These are phyloP conservation scores for Sterrhoptilus dennistouni DNA, from an alignment of 2,113 vertebrate species.

Conservation along the genomic window DNA sequence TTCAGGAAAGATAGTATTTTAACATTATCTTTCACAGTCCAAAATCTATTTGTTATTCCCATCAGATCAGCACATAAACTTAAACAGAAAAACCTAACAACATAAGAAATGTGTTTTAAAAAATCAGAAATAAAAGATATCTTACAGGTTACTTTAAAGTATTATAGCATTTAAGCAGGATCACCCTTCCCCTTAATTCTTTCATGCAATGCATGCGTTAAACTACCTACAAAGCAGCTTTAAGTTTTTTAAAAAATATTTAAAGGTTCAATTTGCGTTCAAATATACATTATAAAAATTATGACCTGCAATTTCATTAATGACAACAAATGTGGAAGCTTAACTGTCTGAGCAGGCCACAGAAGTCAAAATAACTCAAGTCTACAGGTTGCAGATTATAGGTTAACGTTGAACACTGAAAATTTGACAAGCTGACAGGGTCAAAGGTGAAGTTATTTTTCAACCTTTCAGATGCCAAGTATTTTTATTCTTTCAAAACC, in stretches of 20 bases:
- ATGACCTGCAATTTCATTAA: neutral
- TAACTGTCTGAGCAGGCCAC: neutral
- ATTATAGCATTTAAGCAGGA: neutral
- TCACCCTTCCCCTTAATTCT: neutral
- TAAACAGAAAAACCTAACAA: neutral
- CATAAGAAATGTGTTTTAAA: neutral
- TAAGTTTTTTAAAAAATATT: neutral
- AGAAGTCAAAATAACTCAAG: neutral
- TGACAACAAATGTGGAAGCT: neutral
- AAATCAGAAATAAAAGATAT: neutral
- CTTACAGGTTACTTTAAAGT: neutral
- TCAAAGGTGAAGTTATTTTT: neutral
- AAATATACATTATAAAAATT: neutral
- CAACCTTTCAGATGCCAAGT: neutral
- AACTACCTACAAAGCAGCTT: neutral
- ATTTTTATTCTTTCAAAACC: neutral
- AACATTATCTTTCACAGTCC: neutral
- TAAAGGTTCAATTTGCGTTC: neutral
- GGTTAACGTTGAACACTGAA: neutral
- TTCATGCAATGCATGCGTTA: neutral
- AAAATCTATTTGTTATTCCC: neutral
- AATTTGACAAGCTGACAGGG: neutral
- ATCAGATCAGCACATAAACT: neutral
- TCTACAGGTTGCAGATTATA: neutral
- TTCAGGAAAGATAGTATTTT: neutral